Evolutionary conservation across 1,140 invertebrate species (phyloP).

Genomic region (Pseudachorutes palmiensis): DNA sequence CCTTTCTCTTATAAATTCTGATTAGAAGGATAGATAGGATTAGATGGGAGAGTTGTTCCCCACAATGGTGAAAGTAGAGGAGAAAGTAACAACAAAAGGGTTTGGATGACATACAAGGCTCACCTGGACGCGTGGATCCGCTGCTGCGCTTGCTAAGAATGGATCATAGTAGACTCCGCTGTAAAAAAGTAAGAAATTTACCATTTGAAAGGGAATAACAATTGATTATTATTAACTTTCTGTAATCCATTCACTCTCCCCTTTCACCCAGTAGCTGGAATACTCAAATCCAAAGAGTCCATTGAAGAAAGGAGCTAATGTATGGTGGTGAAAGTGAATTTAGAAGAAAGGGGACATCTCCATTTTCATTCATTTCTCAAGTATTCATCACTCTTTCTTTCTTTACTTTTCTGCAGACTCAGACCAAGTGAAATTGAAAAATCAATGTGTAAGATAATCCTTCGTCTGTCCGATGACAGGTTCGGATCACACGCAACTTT

Average conservation of each 20-base stretch:
- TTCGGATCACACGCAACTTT: constrained; percentile 2
- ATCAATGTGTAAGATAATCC: background rate
- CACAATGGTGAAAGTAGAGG: background rate
- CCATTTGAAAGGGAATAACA: too few species aligned
- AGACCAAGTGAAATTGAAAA: background rate
- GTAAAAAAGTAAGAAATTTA: constrained; percentile 35
- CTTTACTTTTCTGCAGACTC: background rate
- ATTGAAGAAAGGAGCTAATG: too few species aligned
- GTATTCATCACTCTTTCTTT: background rate
- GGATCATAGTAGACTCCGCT: constrained; percentile 90
- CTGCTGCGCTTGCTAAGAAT: constrained; percentile 76
- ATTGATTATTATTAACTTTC: too few species aligned
- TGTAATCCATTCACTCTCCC: too few species aligned
- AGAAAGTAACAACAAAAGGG: background rate
- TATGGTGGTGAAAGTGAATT: too few species aligned
- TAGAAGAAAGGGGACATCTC: too few species aligned
- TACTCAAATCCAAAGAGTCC: too few species aligned
- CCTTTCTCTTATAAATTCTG: too few species aligned
- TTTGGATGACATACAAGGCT: constrained; percentile 39
- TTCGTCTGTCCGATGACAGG: background rate
- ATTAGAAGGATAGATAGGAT: too few species aligned
- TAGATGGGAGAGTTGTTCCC: too few species aligned
- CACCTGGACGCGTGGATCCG: constrained; percentile 81
- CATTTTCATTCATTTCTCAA: background rate
- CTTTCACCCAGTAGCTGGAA: too few species aligned